Conservation (phyloP, 2,113 vertebrate genomes). For the Etheostoma cragini region DNA sequence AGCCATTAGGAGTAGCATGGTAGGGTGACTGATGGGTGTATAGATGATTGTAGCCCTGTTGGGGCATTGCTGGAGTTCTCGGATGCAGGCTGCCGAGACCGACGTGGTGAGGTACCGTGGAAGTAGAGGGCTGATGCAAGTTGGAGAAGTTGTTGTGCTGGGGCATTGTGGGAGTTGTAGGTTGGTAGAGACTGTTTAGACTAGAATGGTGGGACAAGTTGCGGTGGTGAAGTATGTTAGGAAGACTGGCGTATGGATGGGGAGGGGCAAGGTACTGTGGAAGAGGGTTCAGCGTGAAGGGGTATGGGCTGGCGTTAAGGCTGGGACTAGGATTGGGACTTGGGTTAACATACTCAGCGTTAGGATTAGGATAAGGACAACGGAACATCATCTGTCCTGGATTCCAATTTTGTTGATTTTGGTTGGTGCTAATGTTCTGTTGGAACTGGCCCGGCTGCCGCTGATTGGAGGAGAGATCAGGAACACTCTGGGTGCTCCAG, state of each 20-base stretch:
- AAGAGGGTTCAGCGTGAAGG: background rate
- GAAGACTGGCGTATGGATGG: slow-evolving; percentile 56
- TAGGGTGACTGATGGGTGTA: slow-evolving; percentile 45
- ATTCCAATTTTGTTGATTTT: slow-evolving; percentile 39
- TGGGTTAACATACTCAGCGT: slow-evolving; percentile 16
- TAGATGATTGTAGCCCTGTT: slow-evolving; percentile 19
- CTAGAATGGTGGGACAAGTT: slow-evolving; percentile 40
- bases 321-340: slow-evolving; percentile 34
- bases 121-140: slow-evolving; percentile 59
- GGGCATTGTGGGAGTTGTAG: slow-evolving; percentile 1
- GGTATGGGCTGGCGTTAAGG: slow-evolving; percentile 8
- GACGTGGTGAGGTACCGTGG: slow-evolving; percentile 21
- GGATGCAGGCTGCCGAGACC: slow-evolving; percentile 26
- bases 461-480: slow-evolving; percentile 77
- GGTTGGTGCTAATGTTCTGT: slow-evolving; percentile 20
- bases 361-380: background rate
- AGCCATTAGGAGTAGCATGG: slow-evolving; percentile 28
- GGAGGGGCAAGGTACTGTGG: slow-evolving; percentile 7
- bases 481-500: slow-evolving; percentile 91
- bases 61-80: slow-evolving; percentile 39
- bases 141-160: slow-evolving; percentile 74
- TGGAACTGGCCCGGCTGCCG: slow-evolving; percentile 14
- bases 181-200: slow-evolving; percentile 43
- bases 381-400: slow-evolving; percentile 19
- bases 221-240: slow-evolving; percentile 40